Conservation (phyloP, 2,888 invertebrate genomes). For the Athripsodes cinereus region DNA sequence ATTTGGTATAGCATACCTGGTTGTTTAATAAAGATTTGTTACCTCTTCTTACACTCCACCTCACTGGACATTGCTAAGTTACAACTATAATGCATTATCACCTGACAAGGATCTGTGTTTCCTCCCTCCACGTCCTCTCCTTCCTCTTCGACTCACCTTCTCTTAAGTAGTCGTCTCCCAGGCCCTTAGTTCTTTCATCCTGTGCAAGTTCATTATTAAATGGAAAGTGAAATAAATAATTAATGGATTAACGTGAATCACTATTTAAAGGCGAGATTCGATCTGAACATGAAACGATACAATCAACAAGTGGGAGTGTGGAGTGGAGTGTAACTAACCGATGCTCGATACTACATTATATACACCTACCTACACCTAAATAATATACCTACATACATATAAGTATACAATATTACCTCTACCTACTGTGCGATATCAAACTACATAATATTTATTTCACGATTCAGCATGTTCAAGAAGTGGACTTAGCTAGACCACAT, state of each 20-base stretch:
- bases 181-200: not conserved
- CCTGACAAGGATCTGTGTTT: conserved; percentile 10
- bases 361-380: no score
- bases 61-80: not conserved
- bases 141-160: not conserved
- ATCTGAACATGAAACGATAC: not conserved
- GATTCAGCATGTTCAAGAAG: no score
- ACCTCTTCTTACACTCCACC: not conserved
- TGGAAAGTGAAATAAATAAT: conserved; percentile 2
- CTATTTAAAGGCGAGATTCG: not conserved
- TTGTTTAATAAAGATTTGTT: no score
- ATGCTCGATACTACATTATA: no score
- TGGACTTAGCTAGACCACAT: no score
- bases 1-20: no score
- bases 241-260: not conserved
- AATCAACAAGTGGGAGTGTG: not conserved
- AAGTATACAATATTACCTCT: no score
- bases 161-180: no score
- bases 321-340: no score
- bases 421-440: no score
- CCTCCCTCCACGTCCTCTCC: not conserved
- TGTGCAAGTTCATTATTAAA: conserved; percentile 9
- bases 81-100: conserved; percentile 17
- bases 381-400: no score
- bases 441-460: no score